Conservation (phyloP, 2,113 vertebrate genomes). For the Ptychochromis oligacanthus region DNA sequence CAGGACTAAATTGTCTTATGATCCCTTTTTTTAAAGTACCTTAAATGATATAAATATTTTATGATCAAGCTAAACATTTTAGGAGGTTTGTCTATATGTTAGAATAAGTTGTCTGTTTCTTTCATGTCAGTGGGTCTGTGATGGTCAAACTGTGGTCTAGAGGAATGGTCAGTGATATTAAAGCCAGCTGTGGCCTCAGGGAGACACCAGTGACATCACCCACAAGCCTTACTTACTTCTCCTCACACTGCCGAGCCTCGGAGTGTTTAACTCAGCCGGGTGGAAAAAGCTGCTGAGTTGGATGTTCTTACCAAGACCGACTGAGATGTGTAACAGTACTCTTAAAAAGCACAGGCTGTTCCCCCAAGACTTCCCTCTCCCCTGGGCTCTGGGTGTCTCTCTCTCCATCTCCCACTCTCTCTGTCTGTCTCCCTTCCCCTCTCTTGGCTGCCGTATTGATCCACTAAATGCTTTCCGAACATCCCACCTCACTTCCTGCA, state of each 20-base stretch:
- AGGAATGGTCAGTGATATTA: conserved; percentile 26
- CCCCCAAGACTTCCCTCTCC: conserved; percentile 69
- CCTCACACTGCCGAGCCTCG: conserved; percentile 25
- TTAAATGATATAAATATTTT: not conserved
- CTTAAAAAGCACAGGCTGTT: conserved; percentile 77
- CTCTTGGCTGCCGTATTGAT: conserved; percentile 77
- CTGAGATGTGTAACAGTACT: conserved; percentile 81
- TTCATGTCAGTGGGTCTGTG: not conserved
- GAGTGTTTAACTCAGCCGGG: conserved; percentile 28
- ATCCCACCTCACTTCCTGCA: conserved; percentile 82
- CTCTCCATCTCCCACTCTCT: conserved; percentile 33
- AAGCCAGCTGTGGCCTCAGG: conserved; percentile 27
- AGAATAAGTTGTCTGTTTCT: not conserved
- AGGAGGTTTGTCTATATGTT: not conserved
- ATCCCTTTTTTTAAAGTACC: not conserved
- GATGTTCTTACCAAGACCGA: conserved; percentile 67
- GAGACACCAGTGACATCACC: conserved; percentile 62
- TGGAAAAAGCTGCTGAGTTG: conserved; percentile 79
- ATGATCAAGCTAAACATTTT: not conserved
- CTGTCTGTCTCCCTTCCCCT: conserved; percentile 63
- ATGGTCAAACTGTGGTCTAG: not conserved
- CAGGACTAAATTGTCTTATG: not conserved
- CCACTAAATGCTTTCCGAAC: conserved; percentile 79
- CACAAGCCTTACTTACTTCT: conserved; percentile 21
- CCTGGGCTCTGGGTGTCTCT: conserved; percentile 64